A percentile compares a stretch with the other conserved stretches of the same genome.
Conservation (phyloP, 2,888 invertebrate genomes). For the Neoascia interrupta region DNA sequence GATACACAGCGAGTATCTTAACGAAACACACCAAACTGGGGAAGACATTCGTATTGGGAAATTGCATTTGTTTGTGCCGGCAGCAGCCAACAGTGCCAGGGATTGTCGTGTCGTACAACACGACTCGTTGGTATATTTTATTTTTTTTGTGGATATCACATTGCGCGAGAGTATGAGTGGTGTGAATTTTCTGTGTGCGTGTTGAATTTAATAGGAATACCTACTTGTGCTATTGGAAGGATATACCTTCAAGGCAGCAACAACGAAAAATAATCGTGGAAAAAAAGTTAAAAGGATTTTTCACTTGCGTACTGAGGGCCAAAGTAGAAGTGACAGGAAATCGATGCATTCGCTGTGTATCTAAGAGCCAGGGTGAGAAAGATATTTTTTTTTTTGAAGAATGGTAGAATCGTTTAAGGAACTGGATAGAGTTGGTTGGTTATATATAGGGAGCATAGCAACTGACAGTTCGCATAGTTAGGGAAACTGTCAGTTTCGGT, state of each 20-base stretch:
- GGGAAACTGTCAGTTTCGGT: constrained; percentile 35
- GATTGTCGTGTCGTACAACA: no score
- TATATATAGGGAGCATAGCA: constrained; percentile 9
- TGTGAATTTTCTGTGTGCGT: constrained; percentile 53
- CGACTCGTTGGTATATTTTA: no score
- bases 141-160: no score
- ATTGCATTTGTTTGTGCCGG: constrained; percentile 63
- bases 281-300: constrained; percentile 31
- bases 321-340: constrained; percentile 50
- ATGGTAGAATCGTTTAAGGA: constrained; percentile 31
- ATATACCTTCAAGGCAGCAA: no score
- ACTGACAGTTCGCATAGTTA: constrained; percentile 12
- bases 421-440: constrained; percentile 26
- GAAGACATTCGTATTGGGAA: constrained; percentile 67
- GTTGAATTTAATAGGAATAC: constrained; percentile 33
- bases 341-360: constrained; percentile 50
- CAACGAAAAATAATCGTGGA: constrained; percentile 1
- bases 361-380: constrained; percentile 1
- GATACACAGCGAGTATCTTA: constrained; percentile 19
- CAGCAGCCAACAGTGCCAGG: constrained; percentile 14
- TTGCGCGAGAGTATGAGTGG: constrained; percentile 57
- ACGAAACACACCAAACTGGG: constrained; percentile 34
- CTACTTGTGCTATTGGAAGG: constrained; percentile 34
- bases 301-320: constrained; percentile 53
- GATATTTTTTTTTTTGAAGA: constrained; percentile 23